phyloP scores from a whole-genome alignment of 1,140 invertebrate species.

The Batillaria attramentaria region DNA sequence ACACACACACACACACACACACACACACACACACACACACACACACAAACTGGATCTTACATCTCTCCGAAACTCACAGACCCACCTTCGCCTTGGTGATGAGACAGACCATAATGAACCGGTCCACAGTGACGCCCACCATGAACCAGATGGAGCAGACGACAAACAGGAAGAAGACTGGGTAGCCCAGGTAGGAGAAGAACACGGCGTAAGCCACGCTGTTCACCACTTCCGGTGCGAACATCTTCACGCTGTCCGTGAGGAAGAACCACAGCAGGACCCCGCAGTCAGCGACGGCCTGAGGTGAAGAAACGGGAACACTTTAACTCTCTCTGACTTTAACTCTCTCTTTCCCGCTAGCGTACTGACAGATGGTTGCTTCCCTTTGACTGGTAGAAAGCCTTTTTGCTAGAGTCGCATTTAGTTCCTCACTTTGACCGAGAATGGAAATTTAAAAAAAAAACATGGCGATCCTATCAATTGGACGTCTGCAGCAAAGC shows the following conservation, averaged over 20 bases:
- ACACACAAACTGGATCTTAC: not conserved
- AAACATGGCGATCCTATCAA: too few relatives aligned
- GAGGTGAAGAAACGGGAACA: too few relatives aligned
- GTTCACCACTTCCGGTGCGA: slow-evolving; percentile 42
- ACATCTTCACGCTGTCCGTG: slow-evolving; percentile 44
- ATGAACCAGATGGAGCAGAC: slow-evolving; percentile 61
- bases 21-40: slow-evolving; percentile 2
- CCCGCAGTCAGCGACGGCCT: slow-evolving; percentile 51
- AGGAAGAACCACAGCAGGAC: slow-evolving; percentile 57
- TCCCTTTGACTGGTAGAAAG: too few relatives aligned
- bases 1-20: slow-evolving; percentile 2
- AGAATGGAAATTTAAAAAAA: too few relatives aligned
- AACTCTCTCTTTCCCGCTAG: too few relatives aligned
- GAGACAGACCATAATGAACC: slow-evolving; percentile 64
- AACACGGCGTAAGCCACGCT: slow-evolving; percentile 48
- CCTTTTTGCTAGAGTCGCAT: too few relatives aligned
- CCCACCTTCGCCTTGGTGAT: slow-evolving; percentile 56
- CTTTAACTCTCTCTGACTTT: too few relatives aligned
- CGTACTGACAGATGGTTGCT: too few relatives aligned
- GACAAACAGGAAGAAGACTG: slow-evolving; percentile 53
- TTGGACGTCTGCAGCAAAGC: too few relatives aligned
- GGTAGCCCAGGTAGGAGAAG: slow-evolving; percentile 59
- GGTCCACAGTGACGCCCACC: slow-evolving; percentile 58
- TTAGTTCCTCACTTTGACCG: too few relatives aligned
- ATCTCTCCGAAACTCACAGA: not conserved